These are phyloP conservation scores for Dysmachus trigonus DNA, from an alignment of 2,888 invertebrate genomes.

Conservation along the genomic window DNA sequence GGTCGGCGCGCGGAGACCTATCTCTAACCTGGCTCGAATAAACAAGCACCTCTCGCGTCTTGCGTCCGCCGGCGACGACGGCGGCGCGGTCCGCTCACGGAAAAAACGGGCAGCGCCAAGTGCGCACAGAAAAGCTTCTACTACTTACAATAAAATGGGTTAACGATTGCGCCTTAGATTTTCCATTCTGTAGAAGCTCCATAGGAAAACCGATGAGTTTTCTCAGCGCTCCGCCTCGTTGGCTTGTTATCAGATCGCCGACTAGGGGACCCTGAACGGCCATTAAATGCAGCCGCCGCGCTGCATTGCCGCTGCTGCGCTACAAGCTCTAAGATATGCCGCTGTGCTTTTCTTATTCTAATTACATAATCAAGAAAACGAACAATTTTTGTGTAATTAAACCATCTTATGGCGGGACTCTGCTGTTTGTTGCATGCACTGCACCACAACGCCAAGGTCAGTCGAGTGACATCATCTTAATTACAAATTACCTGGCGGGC, in stretches of 20 bases:
- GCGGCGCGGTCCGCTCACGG: not conserved
- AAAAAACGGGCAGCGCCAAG: not conserved
- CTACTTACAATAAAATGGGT: conserved; percentile 14
- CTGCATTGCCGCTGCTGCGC: not conserved
- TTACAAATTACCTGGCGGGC: conserved; percentile 47
- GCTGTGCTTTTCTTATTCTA: conserved; percentile 33
- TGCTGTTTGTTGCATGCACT: conserved; percentile 46
- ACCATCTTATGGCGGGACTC: conserved; percentile 26
- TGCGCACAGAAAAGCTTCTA: conserved; percentile 31
- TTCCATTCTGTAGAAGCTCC: conserved; percentile 14
- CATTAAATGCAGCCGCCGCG: conserved; percentile 15
- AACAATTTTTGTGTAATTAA: conserved; percentile 44
- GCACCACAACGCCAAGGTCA: conserved; percentile 46
- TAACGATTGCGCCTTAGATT: conserved; percentile 35
- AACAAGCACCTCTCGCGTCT: conserved; percentile 23
- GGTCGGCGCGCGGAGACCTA: conserved; percentile 11
- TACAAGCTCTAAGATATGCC: not conserved
- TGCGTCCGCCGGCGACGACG: not conserved
- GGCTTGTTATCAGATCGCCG: conserved; percentile 23
- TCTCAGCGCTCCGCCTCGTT: conserved; percentile 7
- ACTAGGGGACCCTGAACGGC: conserved; percentile 22
- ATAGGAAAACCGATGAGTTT: conserved; percentile 25
- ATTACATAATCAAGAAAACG: conserved; percentile 31
- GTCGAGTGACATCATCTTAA: conserved; percentile 47
- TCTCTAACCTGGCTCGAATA: conserved; percentile 23